Evolutionary conservation across 1,140 invertebrate species (phyloP).

Genomic region (Papilio xuthus): DNA sequence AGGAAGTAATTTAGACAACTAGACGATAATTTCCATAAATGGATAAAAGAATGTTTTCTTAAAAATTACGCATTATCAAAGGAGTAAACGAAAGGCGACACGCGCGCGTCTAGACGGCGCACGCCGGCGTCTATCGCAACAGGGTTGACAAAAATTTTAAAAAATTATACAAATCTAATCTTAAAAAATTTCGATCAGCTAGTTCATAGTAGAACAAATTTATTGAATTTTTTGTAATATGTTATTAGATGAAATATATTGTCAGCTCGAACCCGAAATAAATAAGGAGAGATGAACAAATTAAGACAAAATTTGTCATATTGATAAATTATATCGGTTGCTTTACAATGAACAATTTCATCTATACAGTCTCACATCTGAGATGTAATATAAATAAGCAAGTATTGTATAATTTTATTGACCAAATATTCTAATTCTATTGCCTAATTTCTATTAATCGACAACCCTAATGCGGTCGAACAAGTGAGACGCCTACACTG

Average conservation of each 20-base stretch:
- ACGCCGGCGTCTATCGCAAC: neutral
- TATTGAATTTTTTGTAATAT: no score
- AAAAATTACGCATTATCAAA: slow-evolving; percentile 26
- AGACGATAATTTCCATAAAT: slow-evolving; percentile 13
- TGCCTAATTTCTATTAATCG: neutral
- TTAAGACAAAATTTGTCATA: no score
- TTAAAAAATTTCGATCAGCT: neutral
- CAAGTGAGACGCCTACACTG: slow-evolving; percentile 32
- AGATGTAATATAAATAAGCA: no score
- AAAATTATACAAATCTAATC: neutral
- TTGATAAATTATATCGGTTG: no score
- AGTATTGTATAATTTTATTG: neutral
- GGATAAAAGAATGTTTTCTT: slow-evolving; percentile 25
- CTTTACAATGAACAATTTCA: no score
- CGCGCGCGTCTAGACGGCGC: slow-evolving; percentile 15
- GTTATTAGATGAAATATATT: neutral
- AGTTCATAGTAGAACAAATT: no score
- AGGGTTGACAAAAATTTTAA: neutral
- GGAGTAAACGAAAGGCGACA: slow-evolving; percentile 23
- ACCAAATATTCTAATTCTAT: neutral
- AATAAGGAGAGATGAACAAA: no score
- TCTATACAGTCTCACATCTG: no score
- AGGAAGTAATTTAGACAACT: slow-evolving; percentile 22
- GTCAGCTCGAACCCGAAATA: neutral
- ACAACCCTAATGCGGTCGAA: slow-evolving; percentile 16